Base-by-base conservation (phyloP, 2,113 vertebrate species). In the Psittacula cyanocephala region DNA sequence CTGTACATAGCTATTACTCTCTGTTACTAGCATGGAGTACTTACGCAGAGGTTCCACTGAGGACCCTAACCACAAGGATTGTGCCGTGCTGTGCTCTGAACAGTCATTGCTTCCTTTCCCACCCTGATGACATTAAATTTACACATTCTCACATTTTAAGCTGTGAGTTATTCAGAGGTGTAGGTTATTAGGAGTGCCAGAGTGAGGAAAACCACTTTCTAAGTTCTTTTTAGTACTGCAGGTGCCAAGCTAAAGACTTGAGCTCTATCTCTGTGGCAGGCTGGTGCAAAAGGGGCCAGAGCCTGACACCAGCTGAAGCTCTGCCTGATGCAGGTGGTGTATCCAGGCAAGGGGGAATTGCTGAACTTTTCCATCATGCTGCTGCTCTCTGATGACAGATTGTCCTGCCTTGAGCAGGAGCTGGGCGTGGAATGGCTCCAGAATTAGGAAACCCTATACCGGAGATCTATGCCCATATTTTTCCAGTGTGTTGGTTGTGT, bases 101-200 rank as follows among this genome's bases (percentile, higher is more conserved):
- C 31, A 50, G 39, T 11, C 0, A 0, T 18, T 19, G 25, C 20
- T 81, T 64, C 44, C 29, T 46, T 0, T 39, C n/a, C n/a, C 28
- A 31, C 18, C 2, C 28, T 2, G 1, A 16, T 37, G 37, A 13
- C 22, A 3, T 33, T 50, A 19, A 50, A 41, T 46, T 27, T 77
- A 12, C 7, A 0, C 14, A 3, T 64, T 68, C n/a, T 83, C 14
- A 13, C 6, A 0, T 76, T 55, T 87, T 25, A 87, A 96, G 69
- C 44, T n/a, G 3, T 19, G 49, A 23, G 39, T 46, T 29, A 37
- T 13, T 49, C 77, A 69, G 37, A 64, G 43, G 28, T 77, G 19
- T 4, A 49, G 43, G 62, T 76, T 28, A 28, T 43, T 39, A 59
- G 59, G 29, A 33, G 19, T 60, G 10, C 35, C 63, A 18, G 52